Conservation (phyloP, 2,888 invertebrate species). For the Xanthorhoe designata region DNA sequence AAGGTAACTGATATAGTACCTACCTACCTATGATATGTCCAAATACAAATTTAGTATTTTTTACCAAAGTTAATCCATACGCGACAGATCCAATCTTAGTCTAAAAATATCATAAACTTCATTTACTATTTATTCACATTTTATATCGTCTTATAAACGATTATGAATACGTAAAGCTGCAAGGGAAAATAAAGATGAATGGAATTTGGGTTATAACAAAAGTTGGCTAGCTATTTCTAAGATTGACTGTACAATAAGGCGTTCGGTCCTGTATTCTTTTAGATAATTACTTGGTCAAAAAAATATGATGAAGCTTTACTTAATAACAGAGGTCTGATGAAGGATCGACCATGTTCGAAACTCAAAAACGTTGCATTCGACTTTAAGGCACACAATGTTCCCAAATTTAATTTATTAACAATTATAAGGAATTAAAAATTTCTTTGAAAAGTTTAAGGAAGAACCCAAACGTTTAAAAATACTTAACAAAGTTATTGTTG, state of each 20-base stretch:
- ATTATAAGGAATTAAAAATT: background rate
- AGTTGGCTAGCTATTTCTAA: slow-evolving; percentile 15
- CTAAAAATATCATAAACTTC: too few species aligned
- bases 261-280: slow-evolving; percentile 59
- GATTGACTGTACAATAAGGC: slow-evolving; percentile 30
- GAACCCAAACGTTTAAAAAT: background rate
- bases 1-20: too few species aligned
- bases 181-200: too few species aligned
- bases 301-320: slow-evolving; percentile 56
- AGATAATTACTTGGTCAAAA: slow-evolving; percentile 68
- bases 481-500: slow-evolving; percentile 2
- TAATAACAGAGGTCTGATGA: slow-evolving; percentile 56
- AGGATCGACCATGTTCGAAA: slow-evolving; percentile 29
- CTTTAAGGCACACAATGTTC: background rate
- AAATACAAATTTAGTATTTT: too few species aligned
- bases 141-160: too few species aligned
- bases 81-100: too few species aligned
- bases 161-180: too few species aligned
- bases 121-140: too few species aligned
- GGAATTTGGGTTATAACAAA: background rate
- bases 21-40: too few species aligned
- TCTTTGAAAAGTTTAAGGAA: background rate
- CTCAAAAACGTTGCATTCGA: slow-evolving; percentile 9
- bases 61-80: too few species aligned
- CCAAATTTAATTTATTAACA: too few species aligned